Evolutionary conservation across 2,113 vertebrate genomes (phyloP), one percentile per base, ranked within the genome.

Genomic region (Thamnaconus septentrionalis): DNA sequence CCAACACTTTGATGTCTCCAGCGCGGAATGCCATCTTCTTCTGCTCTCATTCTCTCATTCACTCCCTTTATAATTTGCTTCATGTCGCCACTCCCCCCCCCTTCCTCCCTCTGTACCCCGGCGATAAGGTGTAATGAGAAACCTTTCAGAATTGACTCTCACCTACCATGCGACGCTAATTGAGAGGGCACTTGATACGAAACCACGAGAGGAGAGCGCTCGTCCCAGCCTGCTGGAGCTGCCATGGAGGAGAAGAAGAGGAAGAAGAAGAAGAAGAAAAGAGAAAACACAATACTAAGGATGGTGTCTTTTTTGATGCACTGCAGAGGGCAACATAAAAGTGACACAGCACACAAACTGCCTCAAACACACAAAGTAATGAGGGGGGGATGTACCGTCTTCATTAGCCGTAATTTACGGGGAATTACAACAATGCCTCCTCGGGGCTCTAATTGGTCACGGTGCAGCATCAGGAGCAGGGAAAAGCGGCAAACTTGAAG

Each of bases 61-160:
- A 66, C 69, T 57, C 56, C 56, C 73, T 87, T 10, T 31, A 31
- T 31, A 73, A 86, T 87, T 85, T 86, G 73, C 78, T 72, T 76
- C 66, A 64, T 79, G 78, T 80, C 31, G 56, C 66, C 81, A 80
- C 83, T 68, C 85, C 69, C 79, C 18, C 18, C 18, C 18, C 81
- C 81, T 11, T 3, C 50, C 11, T 80, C 83, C 73, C 83, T 69
- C 79, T 71, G 76, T 4, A 78, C 68, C 70, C 66, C 59, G 6
- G 73, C 52, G 87, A 90, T 90, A 90, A 88, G 85, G 85, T 89
- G 85, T 85, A 89, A 89, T 89, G 85, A 85, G 88, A 85, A 87
- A 82, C 82, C 79, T 85, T 87, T 78, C 64, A 73, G 67, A 78
- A 81, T 31, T 46, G 69, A 66, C 67, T 85, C 77, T 80, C 75